These are phyloP conservation scores for Lithobates sylvaticus DNA, from an alignment of 2,797 vertebrate species.

Conservation along the genomic window DNA sequence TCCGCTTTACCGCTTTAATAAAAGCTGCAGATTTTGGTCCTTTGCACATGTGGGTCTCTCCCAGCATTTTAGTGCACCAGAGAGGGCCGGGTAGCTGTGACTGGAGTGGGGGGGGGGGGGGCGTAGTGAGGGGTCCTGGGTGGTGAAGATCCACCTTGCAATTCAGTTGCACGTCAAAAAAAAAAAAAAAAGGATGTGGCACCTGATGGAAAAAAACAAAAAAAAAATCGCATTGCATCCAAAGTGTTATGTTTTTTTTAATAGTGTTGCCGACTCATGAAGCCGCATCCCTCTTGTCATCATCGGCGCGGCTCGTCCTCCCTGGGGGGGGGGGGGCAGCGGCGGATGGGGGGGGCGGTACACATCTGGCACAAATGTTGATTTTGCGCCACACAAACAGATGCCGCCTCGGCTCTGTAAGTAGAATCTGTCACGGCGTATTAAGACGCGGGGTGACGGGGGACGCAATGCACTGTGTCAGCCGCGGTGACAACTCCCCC, in stretches of 20 bases:
- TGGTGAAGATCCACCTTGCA: no score
- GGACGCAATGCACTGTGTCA: slow-evolving; percentile 1
- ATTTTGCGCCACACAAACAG: slow-evolving; percentile 19
- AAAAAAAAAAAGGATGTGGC: no score
- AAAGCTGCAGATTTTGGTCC: no score
- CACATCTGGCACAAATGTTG: slow-evolving; percentile 1
- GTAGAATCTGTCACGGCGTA: slow-evolving; percentile 44
- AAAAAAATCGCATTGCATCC: no score
- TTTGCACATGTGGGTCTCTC: no score
- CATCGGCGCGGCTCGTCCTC: background rate
- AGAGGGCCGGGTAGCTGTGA: no score
- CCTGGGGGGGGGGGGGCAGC: background rate
- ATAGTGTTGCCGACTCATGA: background rate
- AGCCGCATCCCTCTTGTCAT: background rate
- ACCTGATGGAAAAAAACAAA: no score
- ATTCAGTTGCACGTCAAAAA: no score
- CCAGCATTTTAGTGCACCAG: no score
- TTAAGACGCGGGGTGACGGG: slow-evolving; percentile 37
- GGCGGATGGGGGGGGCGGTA: background rate
- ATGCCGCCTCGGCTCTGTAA: slow-evolving; percentile 20
- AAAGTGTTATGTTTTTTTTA: background rate
- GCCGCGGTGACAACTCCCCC: slow-evolving; percentile 9
- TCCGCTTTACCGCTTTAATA: no score
- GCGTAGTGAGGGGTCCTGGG: no score
- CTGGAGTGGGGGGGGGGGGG: no score